Base-by-base conservation (phyloP, 2,888 invertebrate species). In the Onthophagus sagittarius region DNA sequence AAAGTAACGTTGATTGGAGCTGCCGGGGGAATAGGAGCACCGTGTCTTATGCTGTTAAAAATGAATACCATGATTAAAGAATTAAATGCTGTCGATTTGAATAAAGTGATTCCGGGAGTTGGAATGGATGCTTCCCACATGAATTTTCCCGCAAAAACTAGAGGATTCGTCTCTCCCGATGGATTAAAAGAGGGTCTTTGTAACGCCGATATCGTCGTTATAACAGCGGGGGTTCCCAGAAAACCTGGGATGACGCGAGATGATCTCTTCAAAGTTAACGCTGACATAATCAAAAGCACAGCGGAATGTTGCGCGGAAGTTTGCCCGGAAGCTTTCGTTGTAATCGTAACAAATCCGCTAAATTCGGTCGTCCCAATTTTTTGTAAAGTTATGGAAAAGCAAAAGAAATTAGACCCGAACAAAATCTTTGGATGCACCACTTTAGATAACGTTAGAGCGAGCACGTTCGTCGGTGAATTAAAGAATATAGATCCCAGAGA, bases 371-470 rank as follows among this genome's bases (percentile, higher is more conserved):
- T 88, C 0, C 88, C 88, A 0, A 84, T 88, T 81, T 85, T 85
- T 6, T 86, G 87, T 0, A 87, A 87, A 78, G 79, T 87, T 11
- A 82, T 88, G 79, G 75, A 78, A 83, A 76, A 76, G n/a, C 91
- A 91, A 15, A 76, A 77, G 2, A 78, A 78, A 73, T 69, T 77
- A 11, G 96, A 98, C 85, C 94, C 96, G n/a, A 92, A 91, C 75
- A 91, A 94, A 81, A 89, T 98, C 65, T 94, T 99, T 81, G 98
- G 98, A 71, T 96, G 98, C 7, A 97, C 98, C n/a, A 97, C 98
- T 4, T 87, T 99, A 77, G 98, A 98, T 86, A 91, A 97, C 77
- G 97, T 98, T 14, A 91, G 98, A 79, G 92, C 98, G 0, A 93
- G 94, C 78, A 90, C 96, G 71, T 98, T 98, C 87, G 91, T 98